Evolutionary conservation across 2,888 invertebrate species (phyloP), one percentile per base, ranked within the genome.

Genomic region (Synanthedon vespiformis): DNA sequence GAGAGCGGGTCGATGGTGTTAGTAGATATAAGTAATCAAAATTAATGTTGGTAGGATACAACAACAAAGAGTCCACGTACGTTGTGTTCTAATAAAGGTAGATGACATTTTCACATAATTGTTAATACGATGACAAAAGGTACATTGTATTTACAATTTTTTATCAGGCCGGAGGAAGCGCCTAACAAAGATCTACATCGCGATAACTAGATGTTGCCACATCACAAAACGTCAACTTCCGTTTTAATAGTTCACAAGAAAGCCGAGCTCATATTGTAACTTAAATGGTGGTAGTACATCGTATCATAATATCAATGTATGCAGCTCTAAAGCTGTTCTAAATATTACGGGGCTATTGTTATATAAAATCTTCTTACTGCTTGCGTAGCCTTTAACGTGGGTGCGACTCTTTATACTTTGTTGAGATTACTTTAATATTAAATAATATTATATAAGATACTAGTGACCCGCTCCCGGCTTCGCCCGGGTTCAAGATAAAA

Each of bases 181-280:
- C 14, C 51, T 18, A 49, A 53, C 53, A 53, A 51, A 34, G 48
- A 34, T 53, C 34, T 22, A 41, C 41, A 52, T 40, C 51, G 27
- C 58, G 61, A 67, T 63, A 67, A 61, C 56, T 51, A 34, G 50
- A 63, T 67, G 70, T 72, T 68, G 64, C 67, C 63, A 63, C 68
- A 72, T 65, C 67, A 58, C 60, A 60, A 22, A 60, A 70, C 70
- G 73, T 72, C 70, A 72, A 78, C 79, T 78, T 80, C 79, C 78
- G 77, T 71, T 74, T 69, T 62, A 59, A 62, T 67, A 60, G 59
- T 60, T 60, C 58, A 63, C 57, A 64, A 67, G 61, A 63, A 62
- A 61, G 58, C 57, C 57, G 53, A 55, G 58, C 58, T 55, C 22
- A 53, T 53, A n/a, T n/a, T n/a, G 57, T 53, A 65, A 61, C 61